Conservation (phyloP, 2,113 vertebrate species). For the Chauna torquata region DNA sequence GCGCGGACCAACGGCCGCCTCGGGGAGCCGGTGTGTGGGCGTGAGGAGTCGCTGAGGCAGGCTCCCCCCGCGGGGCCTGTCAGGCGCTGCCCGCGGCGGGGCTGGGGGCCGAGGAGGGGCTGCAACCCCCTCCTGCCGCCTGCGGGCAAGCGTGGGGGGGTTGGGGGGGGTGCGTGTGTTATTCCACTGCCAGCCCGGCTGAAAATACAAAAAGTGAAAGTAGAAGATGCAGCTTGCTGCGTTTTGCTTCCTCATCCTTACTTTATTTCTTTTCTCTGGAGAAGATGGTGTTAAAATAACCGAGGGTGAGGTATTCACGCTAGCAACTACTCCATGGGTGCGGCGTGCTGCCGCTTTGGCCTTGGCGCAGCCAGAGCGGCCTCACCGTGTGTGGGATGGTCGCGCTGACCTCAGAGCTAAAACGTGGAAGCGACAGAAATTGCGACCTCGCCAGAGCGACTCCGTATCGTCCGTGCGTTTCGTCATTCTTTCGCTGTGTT, state of each 20-base stretch:
- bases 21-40: background rate
- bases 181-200: background rate
- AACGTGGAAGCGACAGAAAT: background rate
- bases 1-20: background rate
- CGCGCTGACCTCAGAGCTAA: background rate
- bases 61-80: background rate
- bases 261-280: background rate
- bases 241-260: fast-evolving
- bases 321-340: background rate
- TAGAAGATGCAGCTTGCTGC: background rate
- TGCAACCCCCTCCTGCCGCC: fast-evolving
- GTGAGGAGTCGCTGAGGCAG: background rate
- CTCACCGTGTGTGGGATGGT: background rate
- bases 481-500: background rate
- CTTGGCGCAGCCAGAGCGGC: background rate
- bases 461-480: background rate
- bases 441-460: background rate
- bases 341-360: background rate
- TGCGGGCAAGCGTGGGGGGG: background rate
- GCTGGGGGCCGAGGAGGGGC: fast-evolving
- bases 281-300: background rate
- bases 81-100: background rate
- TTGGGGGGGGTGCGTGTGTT: background rate
- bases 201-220: background rate
- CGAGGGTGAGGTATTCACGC: background rate